Base-by-base conservation (phyloP, 1,140 invertebrate species). In the Centruroides vittatus region DNA sequence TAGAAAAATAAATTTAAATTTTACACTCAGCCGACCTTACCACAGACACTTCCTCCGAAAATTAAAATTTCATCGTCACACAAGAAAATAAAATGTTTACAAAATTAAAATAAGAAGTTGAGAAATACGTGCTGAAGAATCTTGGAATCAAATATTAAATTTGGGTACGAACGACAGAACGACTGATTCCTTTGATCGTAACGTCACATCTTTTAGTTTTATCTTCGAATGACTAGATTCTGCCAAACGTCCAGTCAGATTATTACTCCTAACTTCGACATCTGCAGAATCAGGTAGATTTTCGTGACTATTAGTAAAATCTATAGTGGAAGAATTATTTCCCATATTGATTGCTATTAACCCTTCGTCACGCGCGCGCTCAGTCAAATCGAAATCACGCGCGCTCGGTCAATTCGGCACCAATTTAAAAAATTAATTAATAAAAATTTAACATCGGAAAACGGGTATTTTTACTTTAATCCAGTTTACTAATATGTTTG, bases 291-390 rank as follows among this genome's bases (percentile, higher is more conserved):
- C 61, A 55, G 57, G 67, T 56, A 70, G 67, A 55, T 58, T 70
- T 62, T 48, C 78, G 72, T 46, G 62, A 35, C 55, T 61, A 5
- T 49, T 36, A 13, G 53, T 53, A 35, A 65, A 61, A 49, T 65
- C 54, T 36, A 65, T 6, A 13, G 48, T 35, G 48, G 47, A 59
- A 12, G 57, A 36, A 47, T 61, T 55, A 8, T 5, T 8, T 7
- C 63, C 48, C 47, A 61, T 34, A 47, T 66, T 66, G 35, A 61
- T 10, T 10, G 79, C 77, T 3, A 86, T 81, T 57, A n/a, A n/a
- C n/a, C n/a, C n/a, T n/a, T n/a, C n/a, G n/a, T n/a, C n/a, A n/a
- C n/a, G n/a, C n/a, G n/a, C n/a, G n/a, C n/a, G n/a, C n/a, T n/a
- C n/a, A n/a, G n/a, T n/a, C n/a, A n/a, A n/a, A n/a, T n/a, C n/a